Evolutionary conservation across 2,888 invertebrate species (phyloP), one percentile per base, ranked within the genome.

Genomic region (Parochlus steinenii): DNA sequence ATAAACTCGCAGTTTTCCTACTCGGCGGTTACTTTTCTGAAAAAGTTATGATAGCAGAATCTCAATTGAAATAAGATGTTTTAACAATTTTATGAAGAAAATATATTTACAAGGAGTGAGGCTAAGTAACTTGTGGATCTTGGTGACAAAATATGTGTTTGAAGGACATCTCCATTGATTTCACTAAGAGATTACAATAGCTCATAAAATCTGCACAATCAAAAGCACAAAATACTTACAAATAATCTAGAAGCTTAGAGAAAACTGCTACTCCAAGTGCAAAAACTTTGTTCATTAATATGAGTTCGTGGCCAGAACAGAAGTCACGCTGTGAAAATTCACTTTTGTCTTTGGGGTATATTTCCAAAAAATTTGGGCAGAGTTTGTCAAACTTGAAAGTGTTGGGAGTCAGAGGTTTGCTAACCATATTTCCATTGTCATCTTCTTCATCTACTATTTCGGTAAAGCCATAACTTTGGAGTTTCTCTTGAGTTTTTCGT

Each of bases 91-190:
- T n/a, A n/a, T n/a, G n/a, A n/a, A n/a, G n/a, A n/a, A n/a, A n/a
- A n/a, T n/a, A n/a, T n/a, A n/a, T n/a, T n/a, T n/a, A 36, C 24
- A 18, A 74, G 54, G 6, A 75, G 63, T 2, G 73, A 72, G 0
- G 80, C 82, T 27, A 83, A 55, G 49, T 83, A 85, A 0, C 79
- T 82, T 0, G 79, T 79, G 27, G 80, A 75, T 6, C 81, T 66
- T 0, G 82, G 81, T 0, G 82, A 81, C 1, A 75, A 71, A 1
- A 81, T 70, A 47, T 85, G 83, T 0, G 81, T 82, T 48, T 82
- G 75, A 1, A 81, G 69, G 0, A 85, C 74, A 15, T 74, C 74
- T 3, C 85, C 85, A 8, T 70, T 66, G 2, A 83, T 55, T 31
- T 71, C 65, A 42, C 70, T n/a, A n/a, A n/a, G n/a, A n/a, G n/a